A percentile compares a stretch with the other conserved stretches of the same genome.
phyloP scores from a whole-genome alignment of 2,888 invertebrate genomes.

The Dynastes maya region DNA sequence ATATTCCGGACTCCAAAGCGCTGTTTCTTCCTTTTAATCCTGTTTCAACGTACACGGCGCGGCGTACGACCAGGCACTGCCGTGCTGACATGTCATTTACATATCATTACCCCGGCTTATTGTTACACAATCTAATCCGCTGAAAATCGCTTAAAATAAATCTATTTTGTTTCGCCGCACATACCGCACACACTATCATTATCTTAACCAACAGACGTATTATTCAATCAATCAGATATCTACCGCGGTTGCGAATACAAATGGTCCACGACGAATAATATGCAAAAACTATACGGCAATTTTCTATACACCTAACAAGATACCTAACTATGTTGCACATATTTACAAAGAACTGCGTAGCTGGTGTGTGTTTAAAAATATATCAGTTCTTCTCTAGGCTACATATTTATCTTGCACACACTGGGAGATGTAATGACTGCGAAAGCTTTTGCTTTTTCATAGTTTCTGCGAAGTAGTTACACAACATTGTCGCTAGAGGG shows the following conservation, averaged over 20 bases:
- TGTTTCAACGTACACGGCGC: background rate
- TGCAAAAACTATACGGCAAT: background rate
- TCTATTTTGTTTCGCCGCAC: conserved; percentile 20
- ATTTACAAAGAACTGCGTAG: background rate
- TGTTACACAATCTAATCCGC: conserved; percentile 14
- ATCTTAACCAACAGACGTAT: conserved; percentile 32
- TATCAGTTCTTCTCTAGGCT: background rate
- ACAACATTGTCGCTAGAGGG: conserved; percentile 30
- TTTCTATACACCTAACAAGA: background rate
- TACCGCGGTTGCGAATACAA: conserved; percentile 5
- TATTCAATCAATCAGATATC: conserved; percentile 37
- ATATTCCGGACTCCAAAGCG: background rate
- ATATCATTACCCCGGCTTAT: conserved; percentile 1
- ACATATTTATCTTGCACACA: background rate
- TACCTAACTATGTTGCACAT: background rate
- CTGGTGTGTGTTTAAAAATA: background rate
- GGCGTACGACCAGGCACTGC: background rate
- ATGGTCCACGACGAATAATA: conserved; percentile 5
- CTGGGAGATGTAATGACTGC: background rate
- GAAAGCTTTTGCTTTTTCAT: conserved; percentile 5
- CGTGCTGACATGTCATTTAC: conserved; percentile 13
- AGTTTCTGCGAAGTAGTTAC: conserved; percentile 29
- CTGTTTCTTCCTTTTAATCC: background rate
- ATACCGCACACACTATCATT: conserved; percentile 8
- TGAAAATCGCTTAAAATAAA: conserved; percentile 1